Evolutionary conservation across 1,140 invertebrate genomes (phyloP), one percentile per base, ranked within the genome.

Genomic region (Berghia stephanieae): DNA sequence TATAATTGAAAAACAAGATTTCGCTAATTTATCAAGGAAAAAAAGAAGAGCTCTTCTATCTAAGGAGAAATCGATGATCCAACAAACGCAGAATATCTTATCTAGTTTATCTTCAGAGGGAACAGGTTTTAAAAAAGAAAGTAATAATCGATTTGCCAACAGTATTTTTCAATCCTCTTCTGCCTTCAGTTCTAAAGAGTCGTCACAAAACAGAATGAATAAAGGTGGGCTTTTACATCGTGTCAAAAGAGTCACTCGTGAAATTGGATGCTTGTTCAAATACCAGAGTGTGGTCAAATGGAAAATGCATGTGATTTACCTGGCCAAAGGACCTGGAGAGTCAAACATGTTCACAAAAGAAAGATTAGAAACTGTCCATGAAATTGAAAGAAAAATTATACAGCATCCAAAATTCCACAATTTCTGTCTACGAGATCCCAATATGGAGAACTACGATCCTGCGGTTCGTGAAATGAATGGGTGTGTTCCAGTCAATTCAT

Each of bases 281-380:
- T 49, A 46, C 6, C 75, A 80, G 34, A 76, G 42, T 55, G 10
- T 40, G 21, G 40, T 67, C 13, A 68, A 60, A 57, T 81, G 80
- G 78, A 80, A 75, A 38, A 79, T 83, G 75, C 69, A 78, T 40
- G 76, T 83, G 44, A 71, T 81, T 70, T 83, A 80, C 69, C 40
- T 86, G 42, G 85, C 85, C 3, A 57, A 79, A 36, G 85, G 82
- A 5, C 79, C 80, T 40, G 81, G 83, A 24, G 76, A 80, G 31
- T 70, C 78, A 31, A 87, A 88, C 70, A 85, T 87, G 24, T 87
- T 87, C 72, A 87, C 86, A 21, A 82, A 78, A 63, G 85, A 87
- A 44, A 71, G 82, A 40, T 71, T 87, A 21, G 77, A 82, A 63
- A 78, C 75, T 31, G 80, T 86, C 4, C 86, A 87, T 79, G 52